Evolutionary conservation across 2,888 invertebrate genomes (phyloP), one percentile per base, ranked within the genome.

Genomic region (Tricholauxania praeusta): DNA sequence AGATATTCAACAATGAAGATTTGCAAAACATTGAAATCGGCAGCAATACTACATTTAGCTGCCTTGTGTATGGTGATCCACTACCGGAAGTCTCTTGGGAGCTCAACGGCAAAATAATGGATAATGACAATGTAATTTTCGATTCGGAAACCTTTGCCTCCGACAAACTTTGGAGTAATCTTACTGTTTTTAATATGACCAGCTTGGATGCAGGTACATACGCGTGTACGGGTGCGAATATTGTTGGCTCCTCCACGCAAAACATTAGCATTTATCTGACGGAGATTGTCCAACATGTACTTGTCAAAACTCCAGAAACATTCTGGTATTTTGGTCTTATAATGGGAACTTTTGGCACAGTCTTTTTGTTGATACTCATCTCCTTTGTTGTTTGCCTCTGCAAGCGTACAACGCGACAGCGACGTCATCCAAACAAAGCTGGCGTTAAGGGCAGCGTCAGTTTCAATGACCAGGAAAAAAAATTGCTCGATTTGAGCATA

Each of bases 381-480:
- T 90, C 92, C 6, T 90, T 92, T 71, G 90, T 93, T 6, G 85
- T 90, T 19, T 90, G 89, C 83, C 83, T 91, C 75, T 87, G 90
- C 83, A 86, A 89, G 76, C 82, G 88, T 79, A 82, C 87, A 28
- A 88, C 89, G 1, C 87, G 89, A 4, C 88, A 89, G 72, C 86
- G 89, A 12, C 88, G 89, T 1, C 88, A 90, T 64, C 89, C 90
- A 71, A 90, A 90, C 81, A 91, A 93, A 77, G 78, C 83, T 10
- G 92, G 92, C 67, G 90, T 93, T 72, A 94, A 94, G 81, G 91
- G 92, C 62, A 94, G 94, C 85, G 91, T 93, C 1, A 95, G 94
- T 84, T 94, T 94, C 83, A 94, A 93, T 64, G 96, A 96, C 82
- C 96, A 96, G 88, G 95, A 96, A 83, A 95, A 96, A 86, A 94